Evolutionary conservation across 2,888 invertebrate species (phyloP), one percentile per base, ranked within the genome.

Genomic region (Didymodactylos carnosus): DNA sequence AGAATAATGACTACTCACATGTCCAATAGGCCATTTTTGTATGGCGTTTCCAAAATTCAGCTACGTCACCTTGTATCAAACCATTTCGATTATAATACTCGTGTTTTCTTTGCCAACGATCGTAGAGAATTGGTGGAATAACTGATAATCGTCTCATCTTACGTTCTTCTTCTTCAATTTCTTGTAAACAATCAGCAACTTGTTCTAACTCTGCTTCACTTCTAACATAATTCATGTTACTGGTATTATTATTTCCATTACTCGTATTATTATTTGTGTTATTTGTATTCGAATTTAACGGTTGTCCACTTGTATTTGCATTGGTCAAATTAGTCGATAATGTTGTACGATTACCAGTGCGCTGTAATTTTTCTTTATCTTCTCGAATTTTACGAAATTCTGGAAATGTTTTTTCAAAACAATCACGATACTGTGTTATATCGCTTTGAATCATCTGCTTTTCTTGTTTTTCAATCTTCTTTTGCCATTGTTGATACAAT

Each of bases 401-500:
- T 11, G 94, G 94, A 83, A 97, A 98, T 46, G 92, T 91, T 85
- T 95, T 95, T 82, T 98, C 97, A 84, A 94, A 98, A 85, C 92
- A 91, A 81, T 97, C 97, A 75, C 95, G 87, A 81, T 90, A 90
- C 84, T 92, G 89, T 8, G 90, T 89, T 82, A 97, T 95, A 82
- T 92, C 93, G 19, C 79, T 80, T 76, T 84, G 83, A 76, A 35
- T 78, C 77, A 51, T 70, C 88, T 89, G 78, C 89, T 91, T 88
- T 83, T 94, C 94, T 78, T 91, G 87, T 81, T 85, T 83, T 75
- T 87, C 86, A 72, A 87, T 82, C 76, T 84, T 85, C 78, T 85
- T 85, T 69, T 84, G 79, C 87, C 87, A 87, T 76, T 91, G 91
- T 77, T 90, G 89, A 82, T 90, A 89, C 78, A 91, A 84, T 82